A percentile compares a stretch with the other conserved stretches of the same genome.
phyloP scores from a whole-genome alignment of 2,113 vertebrate species.

The Elanus axillaris region DNA sequence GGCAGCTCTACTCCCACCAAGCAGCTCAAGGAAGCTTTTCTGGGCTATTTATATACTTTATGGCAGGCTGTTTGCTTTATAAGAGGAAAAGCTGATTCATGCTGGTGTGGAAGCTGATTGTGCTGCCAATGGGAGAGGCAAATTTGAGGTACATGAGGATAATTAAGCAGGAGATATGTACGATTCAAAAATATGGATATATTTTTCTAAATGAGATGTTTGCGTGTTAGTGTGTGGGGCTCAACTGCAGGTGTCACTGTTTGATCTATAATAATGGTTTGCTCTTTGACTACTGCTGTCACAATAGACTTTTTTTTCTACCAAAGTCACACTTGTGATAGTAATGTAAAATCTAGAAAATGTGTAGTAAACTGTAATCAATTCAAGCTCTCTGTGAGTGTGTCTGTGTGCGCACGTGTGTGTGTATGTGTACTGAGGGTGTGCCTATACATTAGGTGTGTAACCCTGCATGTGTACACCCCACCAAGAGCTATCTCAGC shows the following conservation, averaged over 20 bases:
- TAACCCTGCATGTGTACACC: neutral
- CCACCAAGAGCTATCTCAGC: neutral
- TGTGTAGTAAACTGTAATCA: neutral
- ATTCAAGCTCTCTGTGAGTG: neutral
- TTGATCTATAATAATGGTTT: slow-evolving; percentile 64
- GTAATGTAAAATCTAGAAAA: neutral
- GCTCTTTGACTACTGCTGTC: neutral
- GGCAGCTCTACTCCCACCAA: neutral
- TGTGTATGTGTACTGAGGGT: neutral
- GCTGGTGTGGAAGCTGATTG: slow-evolving; percentile 17
- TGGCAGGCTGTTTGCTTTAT: neutral
- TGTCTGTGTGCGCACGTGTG: neutral
- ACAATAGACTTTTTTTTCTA: neutral
- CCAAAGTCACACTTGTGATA: neutral
- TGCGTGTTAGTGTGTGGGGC: neutral
- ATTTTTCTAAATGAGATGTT: neutral
- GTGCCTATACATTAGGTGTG: neutral
- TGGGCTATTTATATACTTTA: neutral
- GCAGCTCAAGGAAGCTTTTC: neutral
- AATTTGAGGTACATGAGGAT: neutral
- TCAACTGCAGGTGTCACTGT: slow-evolving; percentile 80
- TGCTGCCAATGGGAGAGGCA: slow-evolving; percentile 3
- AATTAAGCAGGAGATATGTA: neutral
- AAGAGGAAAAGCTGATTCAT: slow-evolving; percentile 41
- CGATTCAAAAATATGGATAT: neutral